phyloP scores from a whole-genome alignment of 2,888 invertebrate species.

The Barypeithes pellucidus region DNA sequence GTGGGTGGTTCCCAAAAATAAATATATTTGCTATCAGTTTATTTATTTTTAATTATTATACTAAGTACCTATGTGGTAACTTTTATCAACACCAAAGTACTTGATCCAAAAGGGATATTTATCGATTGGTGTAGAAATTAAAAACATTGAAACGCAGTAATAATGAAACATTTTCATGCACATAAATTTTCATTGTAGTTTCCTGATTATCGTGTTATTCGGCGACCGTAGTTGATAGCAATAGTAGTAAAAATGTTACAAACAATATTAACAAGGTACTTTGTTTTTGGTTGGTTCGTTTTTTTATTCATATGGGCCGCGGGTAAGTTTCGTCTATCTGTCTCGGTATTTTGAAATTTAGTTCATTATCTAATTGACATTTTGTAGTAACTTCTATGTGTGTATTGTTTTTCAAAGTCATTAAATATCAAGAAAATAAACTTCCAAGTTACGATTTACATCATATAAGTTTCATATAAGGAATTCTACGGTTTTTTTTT shows the following conservation, averaged over 20 bases:
- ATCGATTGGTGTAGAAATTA: slow-evolving; percentile 2
- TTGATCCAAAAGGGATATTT: not conserved
- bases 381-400: too few species aligned
- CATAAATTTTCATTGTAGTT: slow-evolving; percentile 22
- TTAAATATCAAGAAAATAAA: too few species aligned
- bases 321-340: too few species aligned
- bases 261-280: not conserved
- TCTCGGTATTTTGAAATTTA: too few species aligned
- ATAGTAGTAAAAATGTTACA: not conserved
- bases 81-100: not conserved
- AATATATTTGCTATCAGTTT: not conserved
- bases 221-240: not conserved
- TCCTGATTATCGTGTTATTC: slow-evolving; percentile 25
- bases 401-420: too few species aligned
- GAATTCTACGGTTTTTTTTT: too few species aligned
- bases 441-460: too few species aligned
- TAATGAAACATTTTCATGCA: slow-evolving; percentile 23
- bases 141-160: slow-evolving; percentile 10
- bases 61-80: not conserved
- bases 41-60: slow-evolving; percentile 14
- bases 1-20: slow-evolving; percentile 18
- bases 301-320: not conserved
- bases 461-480: too few species aligned
- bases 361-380: too few species aligned
- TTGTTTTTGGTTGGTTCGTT: not conserved